phyloP scores from a whole-genome alignment of 2,113 vertebrate genomes.

The Galemys pyrenaicus region DNA sequence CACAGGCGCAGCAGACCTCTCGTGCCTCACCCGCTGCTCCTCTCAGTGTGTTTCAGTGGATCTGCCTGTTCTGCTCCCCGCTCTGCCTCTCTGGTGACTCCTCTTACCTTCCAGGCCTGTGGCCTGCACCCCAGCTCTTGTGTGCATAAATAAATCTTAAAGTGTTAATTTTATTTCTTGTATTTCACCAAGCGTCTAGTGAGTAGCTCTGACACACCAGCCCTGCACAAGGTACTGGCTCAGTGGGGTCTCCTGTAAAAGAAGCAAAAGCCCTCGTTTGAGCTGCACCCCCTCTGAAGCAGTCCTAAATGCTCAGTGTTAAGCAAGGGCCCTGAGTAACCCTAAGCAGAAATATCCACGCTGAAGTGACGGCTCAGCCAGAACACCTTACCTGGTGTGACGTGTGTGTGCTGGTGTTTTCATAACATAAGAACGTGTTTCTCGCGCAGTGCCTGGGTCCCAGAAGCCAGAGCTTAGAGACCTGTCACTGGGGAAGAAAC shows the following conservation, averaged over 20 bases:
- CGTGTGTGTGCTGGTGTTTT: background rate
- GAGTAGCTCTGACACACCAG: background rate
- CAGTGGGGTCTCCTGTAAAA: background rate
- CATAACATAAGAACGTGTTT: background rate
- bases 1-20: too few relatives aligned
- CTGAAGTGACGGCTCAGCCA: background rate
- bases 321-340: background rate
- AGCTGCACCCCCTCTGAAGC: background rate
- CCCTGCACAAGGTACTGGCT: too few relatives aligned
- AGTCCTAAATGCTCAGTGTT: background rate
- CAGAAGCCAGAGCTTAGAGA: background rate
- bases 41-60: too few relatives aligned
- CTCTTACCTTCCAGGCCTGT: too few relatives aligned
- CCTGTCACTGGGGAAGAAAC: background rate
- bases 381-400: background rate
- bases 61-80: too few relatives aligned
- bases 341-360: conserved; percentile 10
- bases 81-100: too few relatives aligned
- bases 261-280: background rate
- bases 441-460: too few relatives aligned
- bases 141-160: too few relatives aligned
- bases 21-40: too few relatives aligned
- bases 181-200: background rate
- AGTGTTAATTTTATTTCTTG: too few relatives aligned
- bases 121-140: too few relatives aligned